Conservation (phyloP, 2,797 vertebrate species). For the Falco berigora region DNA sequence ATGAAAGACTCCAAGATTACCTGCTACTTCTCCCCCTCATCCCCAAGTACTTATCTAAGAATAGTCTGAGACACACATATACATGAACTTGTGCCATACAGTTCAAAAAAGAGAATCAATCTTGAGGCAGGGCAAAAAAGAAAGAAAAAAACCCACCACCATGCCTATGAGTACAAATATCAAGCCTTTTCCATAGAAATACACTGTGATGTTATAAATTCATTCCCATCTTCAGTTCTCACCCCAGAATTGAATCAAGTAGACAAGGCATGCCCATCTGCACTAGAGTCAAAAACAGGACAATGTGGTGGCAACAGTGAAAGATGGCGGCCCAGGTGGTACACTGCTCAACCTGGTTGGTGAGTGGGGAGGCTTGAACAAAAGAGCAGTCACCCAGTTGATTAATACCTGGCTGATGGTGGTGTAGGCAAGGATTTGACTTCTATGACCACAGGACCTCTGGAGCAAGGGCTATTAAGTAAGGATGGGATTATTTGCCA, state of each 20-base stretch:
- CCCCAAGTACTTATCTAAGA: neutral
- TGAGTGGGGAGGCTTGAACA: neutral
- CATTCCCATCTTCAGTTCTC: neutral
- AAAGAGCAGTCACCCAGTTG: neutral
- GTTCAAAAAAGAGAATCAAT: neutral
- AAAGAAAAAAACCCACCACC: neutral
- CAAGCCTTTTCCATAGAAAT: neutral
- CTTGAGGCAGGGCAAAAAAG: neutral
- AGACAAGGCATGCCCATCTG: neutral
- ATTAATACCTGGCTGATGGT: neutral
- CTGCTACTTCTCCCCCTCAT: neutral
- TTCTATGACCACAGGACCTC: neutral
- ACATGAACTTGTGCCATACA: neutral
- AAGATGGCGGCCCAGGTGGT: neutral
- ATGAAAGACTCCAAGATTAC: neutral
- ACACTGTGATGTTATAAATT: neutral
- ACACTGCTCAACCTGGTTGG: neutral
- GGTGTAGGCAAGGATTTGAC: neutral
- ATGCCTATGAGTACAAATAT: accelerated
- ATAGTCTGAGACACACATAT: neutral
- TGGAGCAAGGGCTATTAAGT: neutral
- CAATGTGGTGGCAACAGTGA: neutral
- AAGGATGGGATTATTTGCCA: neutral
- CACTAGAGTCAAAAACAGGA: neutral
- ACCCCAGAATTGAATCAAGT: neutral